Base-by-base conservation (phyloP, 2,888 invertebrate species). In the Pterostichus niger region DNA sequence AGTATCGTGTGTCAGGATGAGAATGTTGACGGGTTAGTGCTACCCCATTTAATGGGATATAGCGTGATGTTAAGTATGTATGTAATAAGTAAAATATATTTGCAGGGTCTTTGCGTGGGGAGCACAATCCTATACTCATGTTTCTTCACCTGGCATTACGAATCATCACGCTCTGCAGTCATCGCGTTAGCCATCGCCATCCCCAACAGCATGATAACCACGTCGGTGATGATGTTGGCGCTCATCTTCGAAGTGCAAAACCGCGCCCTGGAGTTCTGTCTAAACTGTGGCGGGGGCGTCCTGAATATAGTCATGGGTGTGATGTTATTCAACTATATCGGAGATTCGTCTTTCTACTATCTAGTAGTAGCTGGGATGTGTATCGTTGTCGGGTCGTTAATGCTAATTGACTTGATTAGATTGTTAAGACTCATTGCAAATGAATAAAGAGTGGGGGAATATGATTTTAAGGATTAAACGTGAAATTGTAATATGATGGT, bases 181-280 rank as follows among this genome's bases (percentile, higher is more conserved):
- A 31, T 64, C 13, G 35, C 64, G 3, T 9, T 64, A 9, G 15
- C n/a, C 4, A 9, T 64, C 11, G 64, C 64, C 7, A 24, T 64
- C 13, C 64, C 64, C n/a, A 64, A 64, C 64, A 17, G 9, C 31
- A 33, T 64, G 13, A 64, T 64, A 5, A 64, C 64, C 7, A n/a
- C n/a, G 6, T 31, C 9, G 2, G 24, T 64, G 10, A 9, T 64
- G 6, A 64, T 64, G 9, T 11, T 64, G 35, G 13, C 24, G 6
- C 15, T 64, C 64, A 9, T 64, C n/a, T 13, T 64, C 24, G 64
- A 64, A 31, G 24, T 24, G 0, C 31, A 64, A 6, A 24, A 64
- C 31, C 33, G n/a, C n/a, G 31, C 24, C 31, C 9, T n/a, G 6
- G 64, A 64, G n/a, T 10, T 64, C 24, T 31, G 64, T 64, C 13